phyloP scores from a whole-genome alignment of 64 coral and sea anemone genomes.

The Montipora capricornis region DNA sequence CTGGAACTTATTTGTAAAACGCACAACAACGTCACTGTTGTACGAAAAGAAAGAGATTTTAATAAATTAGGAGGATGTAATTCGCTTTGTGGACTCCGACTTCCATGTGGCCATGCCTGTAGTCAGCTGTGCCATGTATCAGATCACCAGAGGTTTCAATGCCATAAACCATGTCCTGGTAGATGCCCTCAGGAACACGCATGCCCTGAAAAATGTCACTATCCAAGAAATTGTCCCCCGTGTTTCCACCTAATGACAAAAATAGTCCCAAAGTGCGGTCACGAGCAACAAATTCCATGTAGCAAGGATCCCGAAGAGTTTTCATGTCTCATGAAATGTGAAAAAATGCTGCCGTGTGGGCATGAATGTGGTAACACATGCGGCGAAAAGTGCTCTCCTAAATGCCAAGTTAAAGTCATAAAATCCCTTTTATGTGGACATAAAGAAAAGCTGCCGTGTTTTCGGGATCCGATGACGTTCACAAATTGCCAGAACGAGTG shows the following conservation, averaged over 20 bases:
- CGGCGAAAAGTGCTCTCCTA: background rate
- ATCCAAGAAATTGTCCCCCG: background rate
- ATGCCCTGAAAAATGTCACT: background rate
- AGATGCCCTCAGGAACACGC: background rate
- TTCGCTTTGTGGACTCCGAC: background rate
- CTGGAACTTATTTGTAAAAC: constrained; percentile 34
- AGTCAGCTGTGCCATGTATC: background rate
- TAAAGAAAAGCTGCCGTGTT: constrained; percentile 42
- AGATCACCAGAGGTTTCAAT: background rate
- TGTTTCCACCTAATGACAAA: background rate
- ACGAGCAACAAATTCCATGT: constrained; percentile 43
- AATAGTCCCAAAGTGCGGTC: constrained; percentile 32
- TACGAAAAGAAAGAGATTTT: background rate
- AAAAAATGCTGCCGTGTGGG: constrained; percentile 10
- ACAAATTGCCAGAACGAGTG: constrained; percentile 43
- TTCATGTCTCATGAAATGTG: constrained; percentile 22
- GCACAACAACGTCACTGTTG: constrained; percentile 13
- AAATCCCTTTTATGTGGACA: constrained; percentile 73
- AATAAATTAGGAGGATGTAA: background rate
- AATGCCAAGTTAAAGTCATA: background rate
- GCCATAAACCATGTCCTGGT: background rate
- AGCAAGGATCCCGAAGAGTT: background rate
- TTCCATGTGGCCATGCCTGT: constrained; percentile 27
- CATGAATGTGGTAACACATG: constrained; percentile 30
- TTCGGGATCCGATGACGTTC: background rate